These are phyloP conservation scores for Scomber scombrus DNA, from an alignment of 2,113 vertebrate genomes.

Conservation along the genomic window DNA sequence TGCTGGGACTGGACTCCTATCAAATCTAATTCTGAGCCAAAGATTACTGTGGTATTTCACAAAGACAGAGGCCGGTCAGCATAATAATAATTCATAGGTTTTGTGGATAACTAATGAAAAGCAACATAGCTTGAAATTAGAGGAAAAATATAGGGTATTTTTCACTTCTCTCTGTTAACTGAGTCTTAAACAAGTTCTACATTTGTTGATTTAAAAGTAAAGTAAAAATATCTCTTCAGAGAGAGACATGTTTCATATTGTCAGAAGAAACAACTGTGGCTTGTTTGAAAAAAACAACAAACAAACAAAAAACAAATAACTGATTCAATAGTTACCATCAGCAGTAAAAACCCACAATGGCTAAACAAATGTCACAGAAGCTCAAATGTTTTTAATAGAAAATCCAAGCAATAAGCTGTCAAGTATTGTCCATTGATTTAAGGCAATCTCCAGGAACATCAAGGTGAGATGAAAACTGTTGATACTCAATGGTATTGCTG, in stretches of 20 bases:
- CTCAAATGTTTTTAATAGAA: neutral
- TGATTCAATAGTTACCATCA: neutral
- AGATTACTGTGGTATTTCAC: constrained; percentile 80
- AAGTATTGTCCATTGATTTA: neutral
- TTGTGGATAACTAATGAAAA: constrained; percentile 26
- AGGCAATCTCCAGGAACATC: neutral
- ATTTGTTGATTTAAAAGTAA: constrained; percentile 1
- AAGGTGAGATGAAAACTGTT: neutral
- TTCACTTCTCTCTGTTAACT: neutral
- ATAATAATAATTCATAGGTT: constrained; percentile 48
- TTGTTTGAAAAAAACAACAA: neutral
- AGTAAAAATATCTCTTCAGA: neutral
- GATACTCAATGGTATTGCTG: no score
- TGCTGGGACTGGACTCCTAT: constrained; percentile 87
- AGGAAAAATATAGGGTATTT: neutral
- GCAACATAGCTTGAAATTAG: constrained; percentile 22
- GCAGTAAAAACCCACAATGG: no score
- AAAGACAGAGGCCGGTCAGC: constrained; percentile 20
- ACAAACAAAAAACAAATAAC: neutral
- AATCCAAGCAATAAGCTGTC: neutral
- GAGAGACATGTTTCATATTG: neutral
- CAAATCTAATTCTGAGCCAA: constrained; percentile 71
- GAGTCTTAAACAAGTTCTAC: neutral
- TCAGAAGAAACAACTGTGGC: neutral
- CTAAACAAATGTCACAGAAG: neutral